Base-by-base conservation (phyloP, 1,140 invertebrate genomes). In the Aphaenogaster ashmeadi region DNA sequence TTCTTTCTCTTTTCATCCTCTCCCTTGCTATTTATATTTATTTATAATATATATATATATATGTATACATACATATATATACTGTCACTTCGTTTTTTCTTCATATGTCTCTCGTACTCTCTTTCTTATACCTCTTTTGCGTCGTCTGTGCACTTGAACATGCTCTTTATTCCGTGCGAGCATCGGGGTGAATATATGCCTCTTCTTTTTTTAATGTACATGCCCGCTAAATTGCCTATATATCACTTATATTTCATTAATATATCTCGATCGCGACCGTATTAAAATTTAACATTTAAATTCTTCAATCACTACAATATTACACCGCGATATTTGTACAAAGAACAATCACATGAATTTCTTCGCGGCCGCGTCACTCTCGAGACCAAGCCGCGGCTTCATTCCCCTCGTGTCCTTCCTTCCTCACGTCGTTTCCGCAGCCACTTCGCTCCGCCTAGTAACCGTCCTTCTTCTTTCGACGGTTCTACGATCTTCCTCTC, bases 251-350 rank as follows among this genome's bases (percentile, higher is more conserved):
- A 69, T 74, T 66, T 86, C 67, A 88, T 91, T 88, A 91, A 91
- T 88, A 86, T 91, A 89, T 90, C 88, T 94, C 93, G 92, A 95
- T 95, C 94, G 95, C 94, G 94, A 95, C 94, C 92, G 95, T 95
- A 95, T 95, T 95, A 95, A 95, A 95, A 95, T 95, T 95, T 95
- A 95, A 95, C 95, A 95, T 95, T 95, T 94, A 95, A 94, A 95
- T 94, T 95, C 90, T 92, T 94, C 93, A 94, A 95, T 95, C 94
- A 95, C 95, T 95, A 95, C 95, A 95, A 95, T 95, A 95, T 95
- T 95, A 95, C 95, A 95, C 93, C 94, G 93, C 95, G 93, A 95
- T 95, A 95, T 95, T 95, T 95, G 94, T 95, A 95, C 95, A 95
- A 95, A 95, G 94, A 95, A 95, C 94, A 95, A 95, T 95, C 95